Percentiles rank a stretch among this genome's conserved stretches.
phyloP scores from a whole-genome alignment of 2,113 vertebrate genomes.

The Ceyx margarethae region DNA sequence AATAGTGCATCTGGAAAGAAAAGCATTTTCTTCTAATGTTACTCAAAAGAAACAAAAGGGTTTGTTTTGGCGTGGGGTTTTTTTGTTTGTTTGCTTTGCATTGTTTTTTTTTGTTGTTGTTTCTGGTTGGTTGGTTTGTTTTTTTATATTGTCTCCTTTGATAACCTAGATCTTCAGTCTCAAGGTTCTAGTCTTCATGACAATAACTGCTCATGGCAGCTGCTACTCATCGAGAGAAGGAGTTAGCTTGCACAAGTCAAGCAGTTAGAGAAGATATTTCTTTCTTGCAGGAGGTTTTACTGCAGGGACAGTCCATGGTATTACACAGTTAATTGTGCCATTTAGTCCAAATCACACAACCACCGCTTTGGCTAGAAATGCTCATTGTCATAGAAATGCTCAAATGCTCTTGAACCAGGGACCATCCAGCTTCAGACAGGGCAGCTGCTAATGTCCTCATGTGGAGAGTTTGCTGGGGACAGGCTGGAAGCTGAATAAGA shows the following conservation, averaged over 20 bases:
- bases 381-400: neutral
- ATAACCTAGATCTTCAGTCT: neutral
- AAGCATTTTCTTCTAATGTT: neutral
- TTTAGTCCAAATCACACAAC: neutral
- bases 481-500: neutral
- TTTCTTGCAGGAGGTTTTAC: neutral
- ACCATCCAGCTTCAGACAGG: neutral
- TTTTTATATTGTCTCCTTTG: neutral
- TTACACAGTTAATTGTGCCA: neutral
- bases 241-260: neutral
- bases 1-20: neutral
- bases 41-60: neutral
- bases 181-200: neutral
- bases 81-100: no score
- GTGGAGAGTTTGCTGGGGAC: neutral
- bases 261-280: neutral
- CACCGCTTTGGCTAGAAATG: neutral
- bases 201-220: neutral
- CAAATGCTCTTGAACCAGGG: neutral
- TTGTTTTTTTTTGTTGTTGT: no score
- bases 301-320: neutral
- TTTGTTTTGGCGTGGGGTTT: no score
- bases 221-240: neutral
- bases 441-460: accelerated
- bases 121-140: no score